Conservation (phyloP, 2,113 vertebrate species). For the Rhinogobius similis region DNA sequence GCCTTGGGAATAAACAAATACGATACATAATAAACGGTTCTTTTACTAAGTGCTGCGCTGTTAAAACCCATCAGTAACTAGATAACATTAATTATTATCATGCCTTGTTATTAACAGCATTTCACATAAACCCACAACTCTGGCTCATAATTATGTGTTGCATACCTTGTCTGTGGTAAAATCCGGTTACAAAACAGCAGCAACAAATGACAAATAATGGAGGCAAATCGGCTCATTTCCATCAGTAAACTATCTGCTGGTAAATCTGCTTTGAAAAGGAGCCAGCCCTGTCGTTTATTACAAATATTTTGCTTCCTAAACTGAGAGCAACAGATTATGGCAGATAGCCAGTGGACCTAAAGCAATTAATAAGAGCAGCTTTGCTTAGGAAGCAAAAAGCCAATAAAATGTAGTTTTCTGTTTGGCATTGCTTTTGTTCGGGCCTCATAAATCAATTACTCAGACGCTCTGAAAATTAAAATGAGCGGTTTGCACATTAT, state of each 20-base stretch:
- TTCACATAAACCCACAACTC: constrained; percentile 1
- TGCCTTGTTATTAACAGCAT: no score
- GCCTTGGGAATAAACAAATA: no score
- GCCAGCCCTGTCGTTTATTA: constrained; percentile 68
- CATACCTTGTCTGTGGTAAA: constrained; percentile 18
- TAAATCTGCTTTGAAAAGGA: constrained; percentile 67
- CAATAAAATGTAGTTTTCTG: constrained; percentile 57
- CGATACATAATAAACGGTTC: no score
- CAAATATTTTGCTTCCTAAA: constrained; percentile 69
- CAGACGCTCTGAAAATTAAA: constrained; percentile 47
- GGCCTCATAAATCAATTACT: constrained; percentile 65
- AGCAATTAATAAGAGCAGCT: constrained; percentile 71
- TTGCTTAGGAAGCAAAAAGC: constrained; percentile 60
- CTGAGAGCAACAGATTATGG: constrained; percentile 68
- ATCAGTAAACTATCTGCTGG: constrained; percentile 63
- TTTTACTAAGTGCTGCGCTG: no score
- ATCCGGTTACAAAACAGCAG: constrained; percentile 31
- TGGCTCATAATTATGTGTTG: not conserved
- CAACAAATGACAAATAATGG: constrained; percentile 50
- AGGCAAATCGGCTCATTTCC: constrained; percentile 62
- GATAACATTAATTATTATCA: no score
- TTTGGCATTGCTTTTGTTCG: constrained; percentile 55
- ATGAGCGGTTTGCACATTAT: constrained; percentile 36
- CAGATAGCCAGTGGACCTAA: constrained; percentile 70
- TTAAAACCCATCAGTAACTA: no score